A percentile compares a stretch with the other conserved stretches of the same genome.
phyloP scores from a whole-genome alignment of 2,113 vertebrate species.

The Neogobius melanostomus region DNA sequence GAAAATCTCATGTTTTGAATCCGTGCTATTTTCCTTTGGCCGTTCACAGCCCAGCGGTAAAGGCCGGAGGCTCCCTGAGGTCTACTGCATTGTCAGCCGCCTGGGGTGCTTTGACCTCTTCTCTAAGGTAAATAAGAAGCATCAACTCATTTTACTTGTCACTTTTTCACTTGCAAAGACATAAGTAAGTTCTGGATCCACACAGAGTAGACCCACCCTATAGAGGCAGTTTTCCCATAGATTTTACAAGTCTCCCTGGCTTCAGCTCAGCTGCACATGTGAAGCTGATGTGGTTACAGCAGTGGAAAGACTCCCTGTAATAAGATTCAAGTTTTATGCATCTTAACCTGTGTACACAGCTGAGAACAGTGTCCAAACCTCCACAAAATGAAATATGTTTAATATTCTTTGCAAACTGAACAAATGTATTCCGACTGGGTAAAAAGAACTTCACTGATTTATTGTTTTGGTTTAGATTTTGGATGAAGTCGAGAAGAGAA shows the following conservation, averaged over 20 bases:
- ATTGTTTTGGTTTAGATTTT: constrained; percentile 81
- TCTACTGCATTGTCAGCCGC: constrained; percentile 97
- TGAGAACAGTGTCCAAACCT: neutral
- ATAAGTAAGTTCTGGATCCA: constrained; percentile 68
- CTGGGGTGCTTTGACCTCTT: constrained; percentile 97
- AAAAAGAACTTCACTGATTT: neutral
- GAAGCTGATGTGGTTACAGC: constrained; percentile 60
- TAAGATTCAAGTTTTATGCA: constrained; percentile 38
- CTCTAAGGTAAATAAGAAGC: constrained; percentile 83
- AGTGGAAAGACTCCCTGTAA: constrained; percentile 46
- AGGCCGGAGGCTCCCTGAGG: constrained; percentile 92
- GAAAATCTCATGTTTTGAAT: constrained; percentile 44
- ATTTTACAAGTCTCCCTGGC: constrained; percentile 22
- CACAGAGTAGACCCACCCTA: constrained; percentile 46
- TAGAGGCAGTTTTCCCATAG: constrained; percentile 28
- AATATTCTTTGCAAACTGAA: no score
- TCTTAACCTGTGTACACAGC: constrained; percentile 21
- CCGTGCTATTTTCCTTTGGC: constrained; percentile 24
- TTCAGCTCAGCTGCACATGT: constrained; percentile 38
- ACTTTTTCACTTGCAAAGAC: constrained; percentile 1
- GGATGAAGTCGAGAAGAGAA: constrained; percentile 95
- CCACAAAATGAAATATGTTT: no score
- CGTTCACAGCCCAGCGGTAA: constrained; percentile 87
- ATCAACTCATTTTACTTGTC: neutral
- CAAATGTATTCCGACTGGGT: neutral